These are phyloP conservation scores for Esox masquinongy DNA, from an alignment of 2,797 vertebrate species.

Conservation along the genomic window DNA sequence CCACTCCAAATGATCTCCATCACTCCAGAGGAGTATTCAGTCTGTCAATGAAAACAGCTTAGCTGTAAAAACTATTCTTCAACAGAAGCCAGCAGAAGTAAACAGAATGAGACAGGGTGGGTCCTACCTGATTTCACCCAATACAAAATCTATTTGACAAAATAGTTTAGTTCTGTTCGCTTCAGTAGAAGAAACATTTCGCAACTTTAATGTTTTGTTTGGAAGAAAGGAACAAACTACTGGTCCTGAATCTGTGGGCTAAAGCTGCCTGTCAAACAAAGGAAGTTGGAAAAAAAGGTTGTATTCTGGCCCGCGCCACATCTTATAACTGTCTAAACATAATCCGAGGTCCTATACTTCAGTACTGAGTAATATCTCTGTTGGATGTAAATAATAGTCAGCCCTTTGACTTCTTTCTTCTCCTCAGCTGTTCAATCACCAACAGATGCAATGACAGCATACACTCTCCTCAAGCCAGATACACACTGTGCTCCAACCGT, in stretches of 20 bases:
- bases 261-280: neutral
- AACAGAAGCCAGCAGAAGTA: too few species aligned
- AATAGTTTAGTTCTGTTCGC: too few species aligned
- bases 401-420: neutral
- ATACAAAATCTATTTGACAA: too few species aligned
- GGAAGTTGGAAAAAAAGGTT: neutral
- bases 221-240: too few species aligned
- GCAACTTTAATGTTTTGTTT: too few species aligned
- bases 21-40: too few species aligned
- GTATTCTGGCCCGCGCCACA: neutral
- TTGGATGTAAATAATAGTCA: neutral
- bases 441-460: conserved; percentile 42
- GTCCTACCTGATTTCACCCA: too few species aligned
- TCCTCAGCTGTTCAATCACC: conserved; percentile 14
- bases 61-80: too few species aligned
- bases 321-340: neutral
- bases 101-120: too few species aligned
- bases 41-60: too few species aligned
- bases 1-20: too few species aligned
- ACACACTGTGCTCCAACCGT: neutral
- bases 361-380: neutral
- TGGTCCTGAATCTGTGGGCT: neutral
- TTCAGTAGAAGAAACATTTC: too few species aligned
- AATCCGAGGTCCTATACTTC: neutral
- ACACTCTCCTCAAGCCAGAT: conserved; percentile 20